A percentile compares a stretch with the other conserved stretches of the same genome.
Evolutionary conservation across 2,797 vertebrate species (phyloP).

Genomic region (Cercopithecus neglectus): DNA sequence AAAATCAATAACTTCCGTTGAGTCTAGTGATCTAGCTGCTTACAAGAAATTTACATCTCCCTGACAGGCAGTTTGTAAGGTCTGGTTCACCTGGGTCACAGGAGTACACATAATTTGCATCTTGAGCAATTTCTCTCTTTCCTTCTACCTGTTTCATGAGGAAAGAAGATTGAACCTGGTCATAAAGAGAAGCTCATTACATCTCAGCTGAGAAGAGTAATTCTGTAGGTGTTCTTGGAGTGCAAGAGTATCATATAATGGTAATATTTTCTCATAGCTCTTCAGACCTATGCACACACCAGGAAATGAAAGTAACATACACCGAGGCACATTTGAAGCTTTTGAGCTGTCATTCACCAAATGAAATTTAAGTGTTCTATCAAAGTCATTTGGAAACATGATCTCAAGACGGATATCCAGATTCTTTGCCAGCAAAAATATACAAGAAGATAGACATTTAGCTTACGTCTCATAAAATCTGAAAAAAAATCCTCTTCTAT

Average conservation of each 20-base stretch:
- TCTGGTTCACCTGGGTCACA: constrained; percentile 58
- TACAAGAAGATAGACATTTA: neutral
- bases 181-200: constrained; percentile 59
- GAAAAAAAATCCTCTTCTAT: neutral
- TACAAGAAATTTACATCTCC: constrained; percentile 65
- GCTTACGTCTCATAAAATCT: neutral
- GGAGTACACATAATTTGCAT: constrained; percentile 58
- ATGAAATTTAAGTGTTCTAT: neutral
- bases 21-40: constrained; percentile 38
- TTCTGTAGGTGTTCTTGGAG: constrained; percentile 42
- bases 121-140: constrained; percentile 55
- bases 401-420: neutral
- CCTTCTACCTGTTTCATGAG: neutral
- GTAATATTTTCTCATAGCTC: constrained; percentile 55
- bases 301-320: constrained; percentile 6
- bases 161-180: constrained; percentile 61
- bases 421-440: constrained; percentile 20
- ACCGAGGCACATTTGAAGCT: neutral
- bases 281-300: neutral
- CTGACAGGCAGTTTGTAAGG: constrained; percentile 65
- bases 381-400: constrained; percentile 40
- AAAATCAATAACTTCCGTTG: constrained; percentile 57
- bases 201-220: constrained; percentile 55
- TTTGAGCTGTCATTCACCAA: constrained; percentile 17
- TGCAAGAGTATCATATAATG: constrained; percentile 11